phyloP scores from a whole-genome alignment of 2,113 vertebrate species.

The Redunca redunca region DNA sequence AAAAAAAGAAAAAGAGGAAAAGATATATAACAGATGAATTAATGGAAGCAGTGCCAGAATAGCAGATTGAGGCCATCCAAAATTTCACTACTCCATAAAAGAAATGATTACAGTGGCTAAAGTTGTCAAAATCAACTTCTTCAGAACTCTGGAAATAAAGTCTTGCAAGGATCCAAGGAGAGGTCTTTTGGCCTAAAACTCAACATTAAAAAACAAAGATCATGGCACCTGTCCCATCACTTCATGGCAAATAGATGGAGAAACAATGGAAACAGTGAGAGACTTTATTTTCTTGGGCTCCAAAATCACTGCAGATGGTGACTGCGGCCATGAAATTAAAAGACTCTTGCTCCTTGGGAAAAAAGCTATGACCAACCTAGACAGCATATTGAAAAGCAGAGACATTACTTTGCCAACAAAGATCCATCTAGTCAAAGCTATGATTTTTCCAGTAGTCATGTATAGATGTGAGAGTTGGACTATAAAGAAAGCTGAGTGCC shows the following conservation, averaged over 20 bases:
- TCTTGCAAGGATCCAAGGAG: not conserved
- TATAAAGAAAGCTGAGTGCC: not conserved
- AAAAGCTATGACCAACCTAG: not conserved
- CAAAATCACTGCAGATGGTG: not conserved
- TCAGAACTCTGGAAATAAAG: not conserved
- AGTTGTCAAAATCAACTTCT: not conserved
- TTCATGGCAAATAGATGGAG: not conserved
- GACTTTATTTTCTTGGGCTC: not conserved
- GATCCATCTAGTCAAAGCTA: not conserved
- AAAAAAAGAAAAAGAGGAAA: not conserved
- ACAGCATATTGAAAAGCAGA: not conserved
- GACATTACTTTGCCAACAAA: not conserved
- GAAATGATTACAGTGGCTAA: not conserved
- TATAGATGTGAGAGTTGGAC: not conserved
- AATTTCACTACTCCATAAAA: not conserved
- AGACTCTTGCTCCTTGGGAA: not conserved
- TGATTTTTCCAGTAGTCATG: not conserved
- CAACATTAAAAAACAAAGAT: not conserved
- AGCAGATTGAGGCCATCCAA: not conserved
- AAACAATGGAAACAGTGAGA: not conserved
- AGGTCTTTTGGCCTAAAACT: not conserved
- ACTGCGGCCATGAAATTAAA: not conserved
- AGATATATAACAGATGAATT: not conserved
- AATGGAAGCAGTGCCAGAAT: not conserved
- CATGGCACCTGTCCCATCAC: not conserved